phyloP scores from a whole-genome alignment of 35 echinoderm and acorn worm genomes.

The Acanthaster planci region DNA sequence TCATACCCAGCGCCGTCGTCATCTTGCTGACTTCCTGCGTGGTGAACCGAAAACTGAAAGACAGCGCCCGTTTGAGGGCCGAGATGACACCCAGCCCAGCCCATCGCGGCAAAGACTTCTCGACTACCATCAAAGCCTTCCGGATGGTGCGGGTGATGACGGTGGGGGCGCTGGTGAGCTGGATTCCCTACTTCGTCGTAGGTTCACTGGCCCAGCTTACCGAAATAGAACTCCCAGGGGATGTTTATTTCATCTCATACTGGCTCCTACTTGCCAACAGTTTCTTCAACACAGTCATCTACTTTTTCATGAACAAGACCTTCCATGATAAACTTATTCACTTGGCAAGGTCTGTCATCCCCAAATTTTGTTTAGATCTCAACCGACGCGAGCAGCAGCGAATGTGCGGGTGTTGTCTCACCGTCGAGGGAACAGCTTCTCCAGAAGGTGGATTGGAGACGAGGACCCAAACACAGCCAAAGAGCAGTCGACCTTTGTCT shows the following conservation, averaged over 20 bases:
- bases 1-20: neutral
- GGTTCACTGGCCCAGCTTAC: neutral
- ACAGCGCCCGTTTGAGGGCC: neutral
- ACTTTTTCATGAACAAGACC: neutral
- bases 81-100: neutral
- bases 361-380: neutral
- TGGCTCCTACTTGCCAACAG: neutral
- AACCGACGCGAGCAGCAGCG: no score
- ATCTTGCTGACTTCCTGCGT: neutral
- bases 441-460: no score
- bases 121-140: neutral
- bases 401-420: no score
- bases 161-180: neutral
- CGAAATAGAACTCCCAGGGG: neutral
- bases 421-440: no score
- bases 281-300: conserved; percentile 1
- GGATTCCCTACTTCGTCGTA: neutral
- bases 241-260: neutral
- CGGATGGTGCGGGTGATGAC: neutral
- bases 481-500: no score
- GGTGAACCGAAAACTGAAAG: neutral
- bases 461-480: no score
- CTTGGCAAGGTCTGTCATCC: neutral
- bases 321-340: neutral
- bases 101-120: neutral